Evolutionary conservation across 2,888 invertebrate genomes (phyloP), one percentile per base, ranked within the genome.

Genomic region (Exephanes ischioxanthus): DNA sequence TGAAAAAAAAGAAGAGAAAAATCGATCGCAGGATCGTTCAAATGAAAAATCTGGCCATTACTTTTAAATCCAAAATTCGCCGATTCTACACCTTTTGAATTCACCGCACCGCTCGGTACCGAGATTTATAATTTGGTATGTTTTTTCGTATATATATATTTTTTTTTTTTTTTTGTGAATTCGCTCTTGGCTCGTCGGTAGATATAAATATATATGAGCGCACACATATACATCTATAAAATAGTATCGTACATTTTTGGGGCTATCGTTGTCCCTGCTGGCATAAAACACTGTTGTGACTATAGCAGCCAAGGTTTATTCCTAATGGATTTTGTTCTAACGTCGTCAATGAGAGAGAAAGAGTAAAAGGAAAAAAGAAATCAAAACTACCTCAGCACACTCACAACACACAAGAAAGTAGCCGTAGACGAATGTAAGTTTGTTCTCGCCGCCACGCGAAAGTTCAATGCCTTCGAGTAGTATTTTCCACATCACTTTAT

Each of bases 41-140:
- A 78, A 73, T 70, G 26, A 55, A 76, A 78, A 86, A 83, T 83
- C 78, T 71, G 85, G 79, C 79, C 76, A 80, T 83, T 71, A 70
- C 68, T 67, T 79, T 73, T 85, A 66, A 58, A 80, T 84, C 85
- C 81, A 80, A 83, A 63, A 84, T 86, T 85, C 75, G 77, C 83
- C 85, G 87, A 87, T 86, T 86, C 82, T 78, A 80, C 73, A 83
- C 84, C 81, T 85, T 70, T 80, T 83, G 55, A 76, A 81, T 81
- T 85, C 80, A 84, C 79, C 83, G 76, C 85, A 85, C 79, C 79
- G 83, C 72, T 86, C 86, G 86, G 81, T 67, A 77, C 81, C 72
- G 78, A 77, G 80, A 80, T 45, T 82, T 84, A 85, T 87, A 71
- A 81, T 72, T 84, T 76, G 79, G 80, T 88, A 87, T 81, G 82